Evolutionary conservation across 2,888 invertebrate genomes (phyloP).

Genomic region (Agrochola circellaris): DNA sequence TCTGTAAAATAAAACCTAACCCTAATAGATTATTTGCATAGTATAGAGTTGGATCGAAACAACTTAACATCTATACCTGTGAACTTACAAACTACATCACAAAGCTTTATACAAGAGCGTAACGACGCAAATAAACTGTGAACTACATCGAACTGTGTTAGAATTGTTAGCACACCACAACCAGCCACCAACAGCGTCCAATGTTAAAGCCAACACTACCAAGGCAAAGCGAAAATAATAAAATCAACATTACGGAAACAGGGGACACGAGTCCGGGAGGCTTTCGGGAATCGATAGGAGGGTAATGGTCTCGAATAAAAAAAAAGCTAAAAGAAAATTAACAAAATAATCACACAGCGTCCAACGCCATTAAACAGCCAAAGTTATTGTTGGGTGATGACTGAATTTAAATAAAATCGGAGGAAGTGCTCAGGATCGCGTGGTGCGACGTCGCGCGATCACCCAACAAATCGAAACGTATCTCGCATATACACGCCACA

Average conservation of each 20-base stretch:
- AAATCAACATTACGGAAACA: slow-evolving; percentile 90
- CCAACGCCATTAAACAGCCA: slow-evolving; percentile 88
- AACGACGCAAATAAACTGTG: slow-evolving; percentile 84
- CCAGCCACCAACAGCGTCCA: slow-evolving; percentile 87
- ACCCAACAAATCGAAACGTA: slow-evolving; percentile 85
- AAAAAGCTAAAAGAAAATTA: slow-evolving; percentile 85
- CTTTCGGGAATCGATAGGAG: slow-evolving; percentile 76
- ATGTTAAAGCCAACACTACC: slow-evolving; percentile 90
- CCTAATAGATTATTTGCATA: slow-evolving; percentile 55
- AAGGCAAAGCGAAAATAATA: slow-evolving; percentile 89
- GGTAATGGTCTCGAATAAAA: slow-evolving; percentile 76
- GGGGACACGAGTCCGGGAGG: slow-evolving; percentile 89
- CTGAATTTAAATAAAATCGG: slow-evolving; percentile 71
- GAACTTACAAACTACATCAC: slow-evolving; percentile 70
- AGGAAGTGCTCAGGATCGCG: slow-evolving; percentile 81
- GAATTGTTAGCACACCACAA: slow-evolving; percentile 89
- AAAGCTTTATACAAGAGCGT: slow-evolving; percentile 83
- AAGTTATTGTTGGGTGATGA: slow-evolving; percentile 87
- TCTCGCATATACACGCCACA: slow-evolving; percentile 85
- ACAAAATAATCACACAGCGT: slow-evolving; percentile 88
- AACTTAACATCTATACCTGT: slow-evolving; percentile 64
- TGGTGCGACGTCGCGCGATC: slow-evolving; percentile 82
- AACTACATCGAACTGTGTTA: slow-evolving; percentile 83
- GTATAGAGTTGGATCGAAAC: slow-evolving; percentile 46
- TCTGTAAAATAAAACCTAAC: slow-evolving; percentile 50